phyloP scores from a whole-genome alignment of 2,888 invertebrate genomes.

The Melitaea athalia region DNA sequence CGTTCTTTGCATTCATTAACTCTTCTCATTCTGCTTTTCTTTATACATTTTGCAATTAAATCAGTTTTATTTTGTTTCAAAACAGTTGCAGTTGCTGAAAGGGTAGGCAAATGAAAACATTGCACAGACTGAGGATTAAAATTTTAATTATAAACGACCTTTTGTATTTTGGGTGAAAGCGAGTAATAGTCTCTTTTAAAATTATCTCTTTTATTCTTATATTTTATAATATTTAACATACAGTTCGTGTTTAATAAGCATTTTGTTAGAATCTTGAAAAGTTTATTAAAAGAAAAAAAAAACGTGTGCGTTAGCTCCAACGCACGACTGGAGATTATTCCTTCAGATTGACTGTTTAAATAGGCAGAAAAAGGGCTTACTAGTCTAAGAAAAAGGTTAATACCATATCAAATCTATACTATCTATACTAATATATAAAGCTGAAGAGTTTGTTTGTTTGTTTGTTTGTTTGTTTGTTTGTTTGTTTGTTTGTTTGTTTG shows the following conservation, averaged over 20 bases:
- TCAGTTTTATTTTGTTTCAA: constrained; percentile 20
- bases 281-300: too few species aligned
- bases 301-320: too few species aligned
- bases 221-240: not conserved
- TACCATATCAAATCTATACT: too few species aligned
- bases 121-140: constrained; percentile 39
- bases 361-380: too few species aligned
- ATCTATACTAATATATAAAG: too few species aligned
- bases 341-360: too few species aligned
- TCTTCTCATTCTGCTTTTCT: constrained; percentile 13
- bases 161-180: constrained; percentile 28
- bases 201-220: constrained; percentile 24
- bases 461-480: too few species aligned
- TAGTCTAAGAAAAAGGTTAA: too few species aligned
- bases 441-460: too few species aligned
- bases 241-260: not conserved
- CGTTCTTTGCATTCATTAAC: constrained; percentile 6
- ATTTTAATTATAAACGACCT: constrained; percentile 39
- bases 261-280: not conserved
- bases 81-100: constrained; percentile 29
- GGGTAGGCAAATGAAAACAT: constrained; percentile 39
- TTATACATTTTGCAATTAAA: constrained; percentile 21
- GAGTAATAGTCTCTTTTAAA: constrained; percentile 29
- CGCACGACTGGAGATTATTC: too few species aligned
- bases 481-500: too few species aligned